Base-by-base conservation (phyloP, 1,140 invertebrate genomes). In the Oedothorax gibbosus region DNA sequence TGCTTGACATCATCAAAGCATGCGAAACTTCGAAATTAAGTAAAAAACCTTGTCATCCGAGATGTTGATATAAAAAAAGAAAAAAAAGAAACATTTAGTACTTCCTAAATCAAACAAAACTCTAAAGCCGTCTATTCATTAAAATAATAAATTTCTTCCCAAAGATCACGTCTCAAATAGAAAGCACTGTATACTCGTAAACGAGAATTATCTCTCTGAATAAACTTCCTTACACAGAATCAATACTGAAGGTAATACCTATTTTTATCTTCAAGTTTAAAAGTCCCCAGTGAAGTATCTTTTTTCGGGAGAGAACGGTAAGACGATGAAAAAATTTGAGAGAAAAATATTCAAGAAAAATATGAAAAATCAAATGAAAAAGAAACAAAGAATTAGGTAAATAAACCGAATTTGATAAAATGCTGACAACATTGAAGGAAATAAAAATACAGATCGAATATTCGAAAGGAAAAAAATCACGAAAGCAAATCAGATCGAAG, bases 51-150 rank as follows among this genome's bases (percentile, higher is more conserved):
- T 60, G 57, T 60, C 57, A 7, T 60, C 12, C 57, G 57, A 60
- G 57, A 12, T n/a, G 12, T 60, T 60, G n/a, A 60, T 60, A 60
- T 60, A 60, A 60, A 60, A 60, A 14, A 60, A 11, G 9, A 60
- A 2, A n/a, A 60, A 60, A 35, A 5, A 60, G n/a, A 35, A 35
- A 35, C 35, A 35, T 35, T 51, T 51, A 51, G 49, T 71, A 51
- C 21, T 51, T 20, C 21, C 49, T 51, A 79, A 79, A 68, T 66
- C 62, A 79, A 79, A 79, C 77, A 79, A 51, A 79, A 49, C 50
- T 68, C 50, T n/a, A 79, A 68, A 66, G 68, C 77, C 21, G 50
- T 64, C 77, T 79, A 79, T 79, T 79, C 77, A 79, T 79, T 79
- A 79, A 79, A 71, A 79, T 20, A 66, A 79, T 62, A 79, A 66